These are phyloP conservation scores for Neomonachus schauinslandi DNA, from an alignment of 2,113 vertebrate genomes.

Conservation along the genomic window DNA sequence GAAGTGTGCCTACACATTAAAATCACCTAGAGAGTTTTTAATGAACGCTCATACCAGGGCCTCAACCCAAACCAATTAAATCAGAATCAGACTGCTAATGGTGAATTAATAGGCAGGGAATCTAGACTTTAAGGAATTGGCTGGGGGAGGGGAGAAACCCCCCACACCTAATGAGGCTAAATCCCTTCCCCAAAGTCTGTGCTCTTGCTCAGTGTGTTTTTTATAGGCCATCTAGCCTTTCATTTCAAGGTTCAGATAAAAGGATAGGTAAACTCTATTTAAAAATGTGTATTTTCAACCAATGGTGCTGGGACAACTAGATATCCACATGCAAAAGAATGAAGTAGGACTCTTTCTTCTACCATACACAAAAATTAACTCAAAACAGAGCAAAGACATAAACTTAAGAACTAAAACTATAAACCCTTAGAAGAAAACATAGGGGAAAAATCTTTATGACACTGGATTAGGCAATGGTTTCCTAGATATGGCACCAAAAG, in stretches of 20 bases:
- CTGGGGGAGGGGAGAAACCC: not conserved
- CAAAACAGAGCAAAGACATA: not conserved
- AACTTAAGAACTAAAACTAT: not conserved
- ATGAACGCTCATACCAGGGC: not conserved
- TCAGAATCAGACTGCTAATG: not conserved
- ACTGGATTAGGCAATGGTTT: not conserved
- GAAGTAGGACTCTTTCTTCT: not conserved
- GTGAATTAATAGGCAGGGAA: not conserved
- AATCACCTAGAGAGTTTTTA: not conserved
- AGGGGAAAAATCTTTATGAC: not conserved
- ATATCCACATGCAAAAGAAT: not conserved
- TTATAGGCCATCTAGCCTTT: not conserved
- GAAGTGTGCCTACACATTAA: not conserved
- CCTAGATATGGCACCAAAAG: not conserved
- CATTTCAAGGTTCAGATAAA: conserved; percentile 1
- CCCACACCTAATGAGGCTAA: not conserved
- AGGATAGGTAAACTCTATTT: not conserved
- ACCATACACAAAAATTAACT: conserved; percentile 2
- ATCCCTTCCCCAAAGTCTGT: not conserved
- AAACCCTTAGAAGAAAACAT: not conserved
- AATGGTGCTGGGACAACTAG: not conserved
- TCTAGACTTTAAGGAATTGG: not conserved
- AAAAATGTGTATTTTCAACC: conserved; percentile 39
- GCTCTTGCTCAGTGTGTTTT: not conserved
- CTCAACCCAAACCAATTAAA: not conserved